Evolutionary conservation across 2,113 vertebrate genomes (phyloP), one percentile per base, ranked within the genome.

Genomic region (Entomyzon cyanotis): DNA sequence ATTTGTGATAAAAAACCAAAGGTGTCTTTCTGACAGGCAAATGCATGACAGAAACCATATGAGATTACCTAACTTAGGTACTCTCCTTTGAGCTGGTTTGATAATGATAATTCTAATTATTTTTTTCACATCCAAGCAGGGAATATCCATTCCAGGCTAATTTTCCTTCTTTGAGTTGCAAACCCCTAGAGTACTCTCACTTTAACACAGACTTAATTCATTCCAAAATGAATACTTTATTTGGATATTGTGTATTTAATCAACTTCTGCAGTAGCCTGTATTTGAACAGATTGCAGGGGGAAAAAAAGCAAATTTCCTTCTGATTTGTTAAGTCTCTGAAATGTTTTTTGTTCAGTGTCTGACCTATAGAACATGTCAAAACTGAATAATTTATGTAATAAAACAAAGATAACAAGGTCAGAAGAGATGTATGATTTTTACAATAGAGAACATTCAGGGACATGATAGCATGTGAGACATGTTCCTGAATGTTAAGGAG

Each of bases 371-470:
- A 88, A 97, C 80, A 85, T 78, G 87, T 52, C 63, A 69, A 93
- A 95, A 74, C 47, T 95, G 94, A 97, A 97, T 96, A 97, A 96
- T 96, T 98, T 96, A 96, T 97, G 64, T 95, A 97, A 95, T 83
- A 97, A 97, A 98, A 97, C 86, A 97, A 97, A 96, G 94, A 96
- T 74, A 97, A 96, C 88, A 96, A 97, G 87, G 89, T 97, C 94
- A 96, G 90, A 97, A 84, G 41, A 93, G 77, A 93, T 90, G 62
- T 79, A 87, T 91, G 86, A 95, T 96, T 97, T 96, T 96, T 96
- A 91, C 78, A 96, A 84, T 24, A 83, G 62, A 71, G 83, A 97
- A 91, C 83, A 93, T 97, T 95, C 86, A 94, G 93, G 90, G 94
- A 90, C 80, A 83, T 94, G 77, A 95, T 93, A 87, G 58, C 56